Evolutionary conservation across 2,113 vertebrate species (phyloP).

Genomic region (Edolisoma coerulescens): DNA sequence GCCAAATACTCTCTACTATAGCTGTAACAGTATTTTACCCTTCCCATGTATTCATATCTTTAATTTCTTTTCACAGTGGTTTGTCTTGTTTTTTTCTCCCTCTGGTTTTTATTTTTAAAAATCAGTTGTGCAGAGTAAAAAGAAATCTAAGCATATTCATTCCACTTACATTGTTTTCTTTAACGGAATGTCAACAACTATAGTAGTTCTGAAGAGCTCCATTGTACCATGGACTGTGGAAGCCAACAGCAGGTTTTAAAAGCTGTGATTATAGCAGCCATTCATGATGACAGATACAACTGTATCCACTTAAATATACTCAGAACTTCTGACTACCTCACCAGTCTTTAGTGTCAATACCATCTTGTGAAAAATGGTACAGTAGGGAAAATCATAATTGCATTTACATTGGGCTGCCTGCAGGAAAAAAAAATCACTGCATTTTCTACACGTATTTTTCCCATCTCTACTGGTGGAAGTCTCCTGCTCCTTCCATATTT

Average conservation of each 20-base stretch:
- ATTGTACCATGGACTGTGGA: neutral
- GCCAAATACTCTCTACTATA: neutral
- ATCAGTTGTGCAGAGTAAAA: neutral
- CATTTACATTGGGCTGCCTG: neutral
- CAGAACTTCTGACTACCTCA: neutral
- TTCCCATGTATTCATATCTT: neutral
- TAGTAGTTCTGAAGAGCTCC: neutral
- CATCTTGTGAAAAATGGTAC: neutral
- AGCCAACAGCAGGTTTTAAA: neutral
- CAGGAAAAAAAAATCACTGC: neutral
- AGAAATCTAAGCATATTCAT: neutral
- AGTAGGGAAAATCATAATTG: neutral
- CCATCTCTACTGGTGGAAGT: neutral
- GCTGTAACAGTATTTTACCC: neutral
- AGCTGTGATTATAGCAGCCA: neutral
- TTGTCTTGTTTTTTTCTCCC: neutral
- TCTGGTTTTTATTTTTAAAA: neutral
- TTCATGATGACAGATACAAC: neutral
- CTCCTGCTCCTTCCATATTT: neutral
- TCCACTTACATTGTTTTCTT: neutral
- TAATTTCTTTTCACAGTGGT: neutral
- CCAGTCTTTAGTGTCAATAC: neutral
- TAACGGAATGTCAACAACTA: neutral
- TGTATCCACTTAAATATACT: neutral
- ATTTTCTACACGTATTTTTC: neutral